These are phyloP conservation scores for Agonopterix arenella DNA, from an alignment of 2,888 invertebrate genomes.

Conservation along the genomic window DNA sequence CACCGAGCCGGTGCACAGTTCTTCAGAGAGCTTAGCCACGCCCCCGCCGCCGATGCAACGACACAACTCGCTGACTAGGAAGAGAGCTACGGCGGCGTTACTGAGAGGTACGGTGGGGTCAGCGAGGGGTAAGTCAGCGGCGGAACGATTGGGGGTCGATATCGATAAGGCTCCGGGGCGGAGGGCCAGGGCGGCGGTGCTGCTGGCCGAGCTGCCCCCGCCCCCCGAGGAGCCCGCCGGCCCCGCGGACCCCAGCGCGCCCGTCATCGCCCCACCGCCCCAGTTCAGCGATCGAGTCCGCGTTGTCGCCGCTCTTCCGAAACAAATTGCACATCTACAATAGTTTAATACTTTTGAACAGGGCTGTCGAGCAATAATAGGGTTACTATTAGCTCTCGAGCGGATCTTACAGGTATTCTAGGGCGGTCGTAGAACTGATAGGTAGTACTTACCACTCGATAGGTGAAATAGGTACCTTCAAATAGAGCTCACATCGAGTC, in stretches of 20 bases:
- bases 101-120: slow-evolving; percentile 56
- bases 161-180: slow-evolving; percentile 51
- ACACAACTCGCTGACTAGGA: slow-evolving; percentile 79
- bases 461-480: slow-evolving; percentile 20
- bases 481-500: slow-evolving; percentile 31
- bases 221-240: slow-evolving; percentile 82
- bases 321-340: slow-evolving; percentile 76
- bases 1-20: slow-evolving; percentile 71
- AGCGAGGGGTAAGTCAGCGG: slow-evolving; percentile 49
- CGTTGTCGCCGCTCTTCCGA: slow-evolving; percentile 90
- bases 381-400: slow-evolving; percentile 16
- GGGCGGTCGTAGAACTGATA: slow-evolving; percentile 24
- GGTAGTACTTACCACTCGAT: slow-evolving; percentile 22
- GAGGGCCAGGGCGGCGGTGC: slow-evolving; percentile 82
- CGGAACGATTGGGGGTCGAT: slow-evolving; percentile 65
- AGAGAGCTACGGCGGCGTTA: slow-evolving; percentile 77
- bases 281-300: slow-evolving; percentile 93
- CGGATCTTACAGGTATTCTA: slow-evolving; percentile 24
- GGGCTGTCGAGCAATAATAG: background rate
- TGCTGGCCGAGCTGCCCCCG: slow-evolving; percentile 87
- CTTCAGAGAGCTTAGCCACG: slow-evolving; percentile 61
- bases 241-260: slow-evolving; percentile 36
- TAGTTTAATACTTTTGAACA: slow-evolving; percentile 15
- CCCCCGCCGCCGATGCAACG: slow-evolving; percentile 69
- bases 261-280: slow-evolving; percentile 88